Base-by-base conservation (phyloP, 2,797 vertebrate genomes). In the Melanotaenia parkinsoni region DNA sequence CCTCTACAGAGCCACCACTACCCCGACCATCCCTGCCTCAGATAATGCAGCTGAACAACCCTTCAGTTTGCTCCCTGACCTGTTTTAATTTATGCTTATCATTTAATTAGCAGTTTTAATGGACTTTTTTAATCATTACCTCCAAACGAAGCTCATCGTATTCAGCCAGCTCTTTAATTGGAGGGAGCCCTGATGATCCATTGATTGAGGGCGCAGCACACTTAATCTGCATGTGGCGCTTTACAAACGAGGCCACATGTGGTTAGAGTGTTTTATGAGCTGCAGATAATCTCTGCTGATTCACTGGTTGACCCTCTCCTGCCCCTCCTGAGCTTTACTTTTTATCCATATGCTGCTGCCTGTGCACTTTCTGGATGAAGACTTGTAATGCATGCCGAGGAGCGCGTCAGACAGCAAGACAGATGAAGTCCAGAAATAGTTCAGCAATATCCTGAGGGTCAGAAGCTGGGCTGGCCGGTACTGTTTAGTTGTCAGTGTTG, bases 61-160 rank as follows among this genome's bases (percentile, higher is more conserved):
- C 33, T 33, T 54, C 74, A 73, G 82, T 83, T 82, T 79, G 77
- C 76, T 70, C 67, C 67, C 76, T 87, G 89, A 91, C 86, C 89
- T 76, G 80, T 90, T 88, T 92, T 90, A 83, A 92, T 94, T 91
- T 82, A 77, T 22, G 77, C 90, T 94, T 94, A 94, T 94, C 92
- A 91, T 93, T 93, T 94, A 94, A 94, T 94, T 92, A 94, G 75
- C 82, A 76, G 79, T 74, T 85, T 88, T 91, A 91, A 93, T 91
- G 53, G 80, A 78, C 70, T 88, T 82, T 84, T 69, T 81, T 76
- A 37, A 91, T 90, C 88, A 77, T 80, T 56, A 37, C 66, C 56
- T 38, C 72, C 77, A 87, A 89, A 84, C 80, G 77, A 40, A 63
- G 79, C 68, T 75, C 81, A 64, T 67, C 64, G 77, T 70, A 80